Base-by-base conservation (phyloP, 2,888 invertebrate species). In the Oxystoma pomonae region DNA sequence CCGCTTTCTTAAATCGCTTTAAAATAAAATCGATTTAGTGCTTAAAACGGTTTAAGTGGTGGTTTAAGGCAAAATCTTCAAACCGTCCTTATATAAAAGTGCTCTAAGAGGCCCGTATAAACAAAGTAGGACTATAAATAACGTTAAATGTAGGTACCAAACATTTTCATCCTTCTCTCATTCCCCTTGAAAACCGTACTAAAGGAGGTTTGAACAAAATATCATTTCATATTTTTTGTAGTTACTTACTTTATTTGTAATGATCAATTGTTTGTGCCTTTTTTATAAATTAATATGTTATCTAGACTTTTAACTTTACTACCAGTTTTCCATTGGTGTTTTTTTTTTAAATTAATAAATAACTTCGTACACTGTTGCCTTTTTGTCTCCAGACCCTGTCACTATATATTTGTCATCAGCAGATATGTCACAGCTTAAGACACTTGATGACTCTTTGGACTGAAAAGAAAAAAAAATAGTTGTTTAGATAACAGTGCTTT, bases 361-460 rank as follows among this genome's bases (percentile, higher is more conserved):
- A 76, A 98, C 96, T 87, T 97, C 96, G 81, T 98, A 98, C 70
- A 98, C 91, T 60, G 96, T 97, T 71, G 97, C 97, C 81, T 97
- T 97, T 82, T 97, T 97, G 82, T 98, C 98, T 63, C 98, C 98
- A 53, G 96, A 96, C 68, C 98, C 98, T 57, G 98, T 98, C 74
- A 98, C 96, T 76, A 98, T 96, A 83, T 93, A 97, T 82, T 96
- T 96, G 84, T 98, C 98, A 81, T 98, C 98, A 66, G 92, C 88
- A 69, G 97, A 96, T 82, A 98, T 96, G 87, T 98, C 98, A 86
- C 98, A 98, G 83, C 96, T 96, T 76, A 98, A 86, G 78, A 98
- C 97, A 77, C 97, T 97, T 73, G 96, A 96, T 62, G 96, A 94
- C 84, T 98, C 98, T 83, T 97, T 96, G 58, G 92, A 91, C 92